Base-by-base conservation (phyloP, 2,888 invertebrate genomes). In the Acanthosoma haemorrhoidale region DNA sequence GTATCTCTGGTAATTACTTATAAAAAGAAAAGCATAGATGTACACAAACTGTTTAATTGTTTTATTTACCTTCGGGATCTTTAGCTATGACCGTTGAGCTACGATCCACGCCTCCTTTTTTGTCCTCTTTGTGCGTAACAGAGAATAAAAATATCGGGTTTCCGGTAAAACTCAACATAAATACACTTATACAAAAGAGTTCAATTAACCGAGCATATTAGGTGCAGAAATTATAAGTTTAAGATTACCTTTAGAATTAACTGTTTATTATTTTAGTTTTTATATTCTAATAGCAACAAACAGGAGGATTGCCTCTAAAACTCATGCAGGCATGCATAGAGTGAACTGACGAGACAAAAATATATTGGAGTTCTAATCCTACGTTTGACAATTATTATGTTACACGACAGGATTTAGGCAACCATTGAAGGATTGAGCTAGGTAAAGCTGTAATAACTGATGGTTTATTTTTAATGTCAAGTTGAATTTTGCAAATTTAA, bases 31-130 rank as follows among this genome's bases (percentile, higher is more conserved):
- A 67, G 57, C 43, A 57, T 67, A 67, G 29, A 41, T 41, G 29
- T 41, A 36, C 11, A 64, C 15, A 64, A 41, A 38, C 39, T 41
- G 39, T 41, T 60, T 60, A 69, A 69, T 41, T n/a, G 29, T 13
- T 16, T 36, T 67, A 75, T 76, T 78, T 91, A 84, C 91, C 93
- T 86, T 93, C 93, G 78, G 92, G 91, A 79, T 93, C 93, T 87
- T 93, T 92, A 81, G 92, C 92, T 83, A 94, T 93, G 81, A 94
- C 94, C 80, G 94, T 94, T 83, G 92, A 91, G 82, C 92, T 91
- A 83, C 93, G 89, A 85, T 94, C 93, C 83, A 93, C 93, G 80
- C 90, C 91, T 83, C 90, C 90, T 84, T 92, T 92, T 85, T 92
- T 92, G 85, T 92, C 92, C 84, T 92, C 91, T 86, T 90, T 74